Conservation (phyloP, 64 coral and sea anemone species). For the Platygyra sinensis region DNA sequence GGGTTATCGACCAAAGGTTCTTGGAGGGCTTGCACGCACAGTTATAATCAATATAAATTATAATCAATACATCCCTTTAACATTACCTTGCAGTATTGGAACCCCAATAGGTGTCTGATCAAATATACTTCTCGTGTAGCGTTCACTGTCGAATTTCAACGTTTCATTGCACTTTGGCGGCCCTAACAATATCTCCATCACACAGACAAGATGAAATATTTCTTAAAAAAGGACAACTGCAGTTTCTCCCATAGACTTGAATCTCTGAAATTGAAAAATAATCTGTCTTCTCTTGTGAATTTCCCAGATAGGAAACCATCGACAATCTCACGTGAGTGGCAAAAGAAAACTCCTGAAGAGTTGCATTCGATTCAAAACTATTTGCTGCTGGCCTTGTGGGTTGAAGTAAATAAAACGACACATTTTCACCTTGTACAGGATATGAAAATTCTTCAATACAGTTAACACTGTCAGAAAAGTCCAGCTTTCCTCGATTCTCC, state of each 20-base stretch:
- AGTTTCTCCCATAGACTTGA: conserved; percentile 33
- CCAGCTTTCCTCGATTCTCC: conserved; percentile 6
- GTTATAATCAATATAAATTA: too few relatives aligned
- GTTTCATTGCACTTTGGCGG: not conserved
- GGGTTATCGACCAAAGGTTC: too few relatives aligned
- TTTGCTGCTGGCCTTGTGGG: not conserved
- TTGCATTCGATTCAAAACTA: conserved; percentile 21
- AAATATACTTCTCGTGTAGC: conserved; percentile 38
- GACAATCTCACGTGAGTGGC: conserved; percentile 45
- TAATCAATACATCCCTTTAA: not conserved
- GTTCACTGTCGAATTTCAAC: conserved; percentile 9
- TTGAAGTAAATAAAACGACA: conserved; percentile 52
- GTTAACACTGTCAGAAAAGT: conserved; percentile 6
- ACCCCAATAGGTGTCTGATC: conserved; percentile 35
- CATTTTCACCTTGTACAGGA: conserved; percentile 15
- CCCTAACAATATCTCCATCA: conserved; percentile 7
- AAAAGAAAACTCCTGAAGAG: conserved; percentile 41
- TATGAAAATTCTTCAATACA: conserved; percentile 59
- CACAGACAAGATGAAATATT: conserved; percentile 56
- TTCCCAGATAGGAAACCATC: conserved; percentile 35
- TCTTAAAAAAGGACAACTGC: not conserved
- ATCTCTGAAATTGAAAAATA: conserved; percentile 62
- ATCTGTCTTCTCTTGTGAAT: conserved; percentile 31
- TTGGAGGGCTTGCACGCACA: too few relatives aligned
- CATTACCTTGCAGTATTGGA: conserved; percentile 52